Evolutionary conservation across 1,140 invertebrate genomes (phyloP).

Genomic region (Homarus americanus): DNA sequence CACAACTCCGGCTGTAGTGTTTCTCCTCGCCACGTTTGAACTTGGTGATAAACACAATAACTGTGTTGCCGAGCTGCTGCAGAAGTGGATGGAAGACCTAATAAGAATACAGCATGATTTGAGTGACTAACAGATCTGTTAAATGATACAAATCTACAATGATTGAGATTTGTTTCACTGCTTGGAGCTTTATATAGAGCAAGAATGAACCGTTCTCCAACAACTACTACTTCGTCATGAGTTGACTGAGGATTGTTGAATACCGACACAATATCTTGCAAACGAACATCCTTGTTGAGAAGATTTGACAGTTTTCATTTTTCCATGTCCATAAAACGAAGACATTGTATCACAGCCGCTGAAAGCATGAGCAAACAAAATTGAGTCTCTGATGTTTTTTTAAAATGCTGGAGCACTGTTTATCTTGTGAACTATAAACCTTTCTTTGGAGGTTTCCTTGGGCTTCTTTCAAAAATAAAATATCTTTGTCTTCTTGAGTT

Average conservation of each 20-base stretch:
- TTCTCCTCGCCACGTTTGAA: background rate
- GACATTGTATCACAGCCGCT: conserved; percentile 21
- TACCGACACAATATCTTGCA: conserved; percentile 26
- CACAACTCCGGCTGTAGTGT: conserved; percentile 18
- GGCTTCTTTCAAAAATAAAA: conserved; percentile 16
- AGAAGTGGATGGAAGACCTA: conserved; percentile 27
- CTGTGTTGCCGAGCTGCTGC: conserved; percentile 30
- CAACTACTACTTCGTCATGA: conserved; percentile 18
- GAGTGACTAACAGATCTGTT: conserved; percentile 37
- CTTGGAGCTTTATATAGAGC: conserved; percentile 7
- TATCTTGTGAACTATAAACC: conserved; percentile 33
- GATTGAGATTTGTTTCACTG: conserved; percentile 1
- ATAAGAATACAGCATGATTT: conserved; percentile 16
- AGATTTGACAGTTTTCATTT: conserved; percentile 9
- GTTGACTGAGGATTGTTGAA: conserved; percentile 20
- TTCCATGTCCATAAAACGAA: conserved; percentile 13
- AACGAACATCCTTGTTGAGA: conserved; percentile 13
- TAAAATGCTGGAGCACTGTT: conserved; percentile 19
- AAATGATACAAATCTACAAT: conserved; percentile 30
- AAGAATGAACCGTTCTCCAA: background rate
- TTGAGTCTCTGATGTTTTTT: conserved; percentile 23
- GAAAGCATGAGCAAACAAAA: conserved; percentile 27
- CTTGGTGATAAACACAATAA: conserved; percentile 27
- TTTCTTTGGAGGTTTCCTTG: conserved; percentile 41
- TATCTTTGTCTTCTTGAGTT: conserved; percentile 35